These are phyloP conservation scores for Drosophila yakuba DNA, from an alignment of 1,140 invertebrate species.

Conservation along the genomic window DNA sequence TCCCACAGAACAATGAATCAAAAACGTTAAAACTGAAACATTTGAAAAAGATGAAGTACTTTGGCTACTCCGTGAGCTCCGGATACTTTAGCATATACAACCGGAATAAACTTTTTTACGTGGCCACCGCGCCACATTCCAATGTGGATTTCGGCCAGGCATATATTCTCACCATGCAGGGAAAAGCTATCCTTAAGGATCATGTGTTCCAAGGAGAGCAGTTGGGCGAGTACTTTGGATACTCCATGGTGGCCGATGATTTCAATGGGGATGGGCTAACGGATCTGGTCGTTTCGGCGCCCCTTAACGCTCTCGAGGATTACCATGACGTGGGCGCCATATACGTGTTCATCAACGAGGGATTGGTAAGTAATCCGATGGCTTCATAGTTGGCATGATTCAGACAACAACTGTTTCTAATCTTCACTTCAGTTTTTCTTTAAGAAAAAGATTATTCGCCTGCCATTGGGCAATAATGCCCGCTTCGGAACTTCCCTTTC, in stretches of 20 bases:
- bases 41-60: constrained; percentile 28
- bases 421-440: constrained; percentile 60
- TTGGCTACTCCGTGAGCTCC: constrained; percentile 75
- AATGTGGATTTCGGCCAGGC: constrained; percentile 40
- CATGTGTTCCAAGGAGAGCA: constrained; percentile 86
- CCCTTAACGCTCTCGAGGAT: constrained; percentile 86
- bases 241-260: constrained; percentile 85
- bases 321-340: constrained; percentile 87
- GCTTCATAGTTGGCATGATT: background rate
- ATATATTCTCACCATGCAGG: constrained; percentile 53
- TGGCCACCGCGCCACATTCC: constrained; percentile 74
- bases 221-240: constrained; percentile 92
- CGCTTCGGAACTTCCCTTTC: constrained; percentile 88
- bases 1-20: no score
- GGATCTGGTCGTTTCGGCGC: constrained; percentile 93
- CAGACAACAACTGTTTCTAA: background rate
- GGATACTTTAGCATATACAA: constrained; percentile 71
- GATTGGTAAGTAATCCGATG: constrained; percentile 80
- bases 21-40: fast-evolving
- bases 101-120: constrained; percentile 53
- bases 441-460: constrained; percentile 57
- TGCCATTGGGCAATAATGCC: constrained; percentile 65
- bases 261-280: constrained; percentile 88
- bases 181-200: constrained; percentile 25
- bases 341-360: constrained; percentile 86